These are phyloP conservation scores for Andrena minutula DNA, from an alignment of 2,888 invertebrate species.

Conservation along the genomic window DNA sequence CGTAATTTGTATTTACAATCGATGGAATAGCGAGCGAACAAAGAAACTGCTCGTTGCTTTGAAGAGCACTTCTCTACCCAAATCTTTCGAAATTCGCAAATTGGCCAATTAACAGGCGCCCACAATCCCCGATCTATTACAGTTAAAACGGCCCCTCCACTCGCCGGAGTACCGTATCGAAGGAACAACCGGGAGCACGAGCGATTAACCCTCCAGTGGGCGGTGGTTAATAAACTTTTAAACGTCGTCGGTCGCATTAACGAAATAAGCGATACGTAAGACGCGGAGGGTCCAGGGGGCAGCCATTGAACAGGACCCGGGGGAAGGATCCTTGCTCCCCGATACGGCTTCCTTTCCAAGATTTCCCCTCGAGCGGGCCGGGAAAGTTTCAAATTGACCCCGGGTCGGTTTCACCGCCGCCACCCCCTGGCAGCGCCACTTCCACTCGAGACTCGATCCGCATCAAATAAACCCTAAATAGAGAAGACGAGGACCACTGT, in stretches of 20 bases:
- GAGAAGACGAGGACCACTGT: conserved; percentile 62
- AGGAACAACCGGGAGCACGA: neutral
- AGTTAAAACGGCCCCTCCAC: too few relatives aligned
- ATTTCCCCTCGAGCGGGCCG: conserved; percentile 62
- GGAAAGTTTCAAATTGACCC: conserved; percentile 70
- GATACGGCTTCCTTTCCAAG: conserved; percentile 61
- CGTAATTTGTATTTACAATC: conserved; percentile 13
- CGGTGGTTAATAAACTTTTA: conserved; percentile 25
- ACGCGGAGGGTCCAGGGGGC: conserved; percentile 20
- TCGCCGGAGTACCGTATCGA: too few relatives aligned
- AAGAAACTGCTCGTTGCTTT: too few relatives aligned
- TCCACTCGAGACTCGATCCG: conserved; percentile 61
- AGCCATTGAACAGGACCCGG: conserved; percentile 36
- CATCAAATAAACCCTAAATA: conserved; percentile 76
- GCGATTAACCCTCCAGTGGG: neutral
- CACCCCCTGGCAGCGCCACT: conserved; percentile 40
- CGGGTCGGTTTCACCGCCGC: conserved; percentile 50
- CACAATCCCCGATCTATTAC: too few relatives aligned
- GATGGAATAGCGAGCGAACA: neutral
- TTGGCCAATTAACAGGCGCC: too few relatives aligned
- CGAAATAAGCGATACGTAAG: conserved; percentile 41
- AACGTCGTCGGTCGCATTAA: conserved; percentile 28
- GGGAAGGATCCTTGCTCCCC: conserved; percentile 38
- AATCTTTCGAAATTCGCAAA: too few relatives aligned
- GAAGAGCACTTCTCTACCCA: too few relatives aligned